phyloP scores from a whole-genome alignment of 2,113 vertebrate species.

The Pedionomus torquatus region DNA sequence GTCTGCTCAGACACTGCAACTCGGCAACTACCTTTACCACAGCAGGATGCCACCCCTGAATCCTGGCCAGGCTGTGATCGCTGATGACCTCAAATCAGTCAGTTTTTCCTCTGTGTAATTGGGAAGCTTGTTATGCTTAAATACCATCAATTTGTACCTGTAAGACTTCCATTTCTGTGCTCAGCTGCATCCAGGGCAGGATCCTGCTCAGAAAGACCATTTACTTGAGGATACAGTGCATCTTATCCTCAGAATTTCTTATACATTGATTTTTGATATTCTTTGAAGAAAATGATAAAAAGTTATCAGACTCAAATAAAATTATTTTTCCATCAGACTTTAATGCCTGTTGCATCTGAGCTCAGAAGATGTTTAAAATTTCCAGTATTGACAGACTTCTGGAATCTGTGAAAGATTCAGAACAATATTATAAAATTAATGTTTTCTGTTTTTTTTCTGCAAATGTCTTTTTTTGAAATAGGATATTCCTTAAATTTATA shows the following conservation, averaged over 20 bases:
- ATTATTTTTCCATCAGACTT: background rate
- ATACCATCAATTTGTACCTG: background rate
- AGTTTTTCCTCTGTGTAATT: background rate
- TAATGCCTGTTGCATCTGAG: background rate
- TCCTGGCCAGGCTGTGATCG: background rate
- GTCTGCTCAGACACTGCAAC: background rate
- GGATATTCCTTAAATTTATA: background rate
- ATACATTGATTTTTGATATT: background rate
- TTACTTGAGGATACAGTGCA: background rate
- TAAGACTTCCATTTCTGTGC: background rate
- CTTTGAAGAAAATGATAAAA: conserved; percentile 25
- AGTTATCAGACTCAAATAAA: background rate
- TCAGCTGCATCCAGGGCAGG: background rate
- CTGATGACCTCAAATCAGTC: background rate
- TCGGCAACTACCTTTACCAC: background rate
- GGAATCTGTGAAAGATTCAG: background rate
- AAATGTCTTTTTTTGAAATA: background rate
- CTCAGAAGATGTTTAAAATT: background rate
- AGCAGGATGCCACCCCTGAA: background rate
- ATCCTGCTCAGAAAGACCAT: background rate
- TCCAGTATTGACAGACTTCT: background rate
- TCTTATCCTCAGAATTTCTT: background rate
- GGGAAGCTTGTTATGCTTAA: background rate
- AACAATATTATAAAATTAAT: background rate
- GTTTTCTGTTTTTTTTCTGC: background rate